Conservation (phyloP, 2,797 vertebrate species). For the Myotis planiceps region DNA sequence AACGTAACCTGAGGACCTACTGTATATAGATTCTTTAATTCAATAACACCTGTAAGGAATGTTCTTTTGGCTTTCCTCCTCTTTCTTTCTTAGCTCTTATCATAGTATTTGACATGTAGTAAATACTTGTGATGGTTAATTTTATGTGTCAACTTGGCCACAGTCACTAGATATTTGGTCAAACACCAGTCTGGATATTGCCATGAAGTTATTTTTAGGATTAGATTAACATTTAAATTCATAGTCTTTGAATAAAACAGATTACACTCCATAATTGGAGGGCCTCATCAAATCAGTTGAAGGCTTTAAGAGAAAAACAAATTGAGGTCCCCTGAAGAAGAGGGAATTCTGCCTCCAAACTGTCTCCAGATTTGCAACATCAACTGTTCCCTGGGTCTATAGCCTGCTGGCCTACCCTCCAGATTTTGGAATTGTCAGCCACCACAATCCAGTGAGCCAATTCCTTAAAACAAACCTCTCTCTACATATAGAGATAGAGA, state of each 20-base stretch:
- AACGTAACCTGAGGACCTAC: no score
- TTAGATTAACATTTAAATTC: background rate
- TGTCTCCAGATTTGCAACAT: background rate
- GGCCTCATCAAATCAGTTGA: background rate
- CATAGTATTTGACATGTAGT: background rate
- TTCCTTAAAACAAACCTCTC: background rate
- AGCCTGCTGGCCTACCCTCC: background rate
- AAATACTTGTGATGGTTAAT: background rate
- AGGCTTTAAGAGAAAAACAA: background rate
- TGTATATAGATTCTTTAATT: background rate
- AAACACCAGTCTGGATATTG: background rate
- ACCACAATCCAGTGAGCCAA: background rate
- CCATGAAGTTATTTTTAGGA: background rate
- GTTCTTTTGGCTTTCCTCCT: background rate
- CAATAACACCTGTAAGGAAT: background rate
- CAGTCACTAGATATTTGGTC: background rate
- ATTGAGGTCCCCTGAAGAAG: background rate
- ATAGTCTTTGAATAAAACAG: background rate
- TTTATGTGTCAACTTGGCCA: background rate
- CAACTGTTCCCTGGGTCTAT: background rate
- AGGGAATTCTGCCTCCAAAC: background rate
- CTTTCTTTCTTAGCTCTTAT: background rate
- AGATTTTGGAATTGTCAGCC: background rate
- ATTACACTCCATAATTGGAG: background rate
- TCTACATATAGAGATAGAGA: background rate